These are phyloP conservation scores for Poecilobothrus nobilitatus DNA, from an alignment of 2,888 invertebrate species.

Conservation along the genomic window DNA sequence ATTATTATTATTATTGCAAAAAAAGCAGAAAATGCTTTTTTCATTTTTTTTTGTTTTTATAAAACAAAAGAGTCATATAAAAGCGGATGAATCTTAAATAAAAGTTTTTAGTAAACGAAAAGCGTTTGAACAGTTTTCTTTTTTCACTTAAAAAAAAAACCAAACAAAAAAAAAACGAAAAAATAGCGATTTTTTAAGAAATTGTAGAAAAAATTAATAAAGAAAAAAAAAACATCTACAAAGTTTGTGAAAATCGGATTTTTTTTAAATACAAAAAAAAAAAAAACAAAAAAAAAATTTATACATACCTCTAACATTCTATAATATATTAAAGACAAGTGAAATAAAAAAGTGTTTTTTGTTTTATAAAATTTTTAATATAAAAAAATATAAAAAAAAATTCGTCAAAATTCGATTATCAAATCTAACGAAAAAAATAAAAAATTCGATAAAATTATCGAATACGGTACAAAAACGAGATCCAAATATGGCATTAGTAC, in stretches of 20 bases:
- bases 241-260: background rate
- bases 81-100: background rate
- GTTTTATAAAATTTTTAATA: too few relatives aligned
- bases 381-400: too few relatives aligned
- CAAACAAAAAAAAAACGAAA: background rate
- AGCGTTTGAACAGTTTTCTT: background rate
- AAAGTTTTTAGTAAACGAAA: conserved; percentile 7
- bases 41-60: too few relatives aligned
- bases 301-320: too few relatives aligned
- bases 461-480: background rate
- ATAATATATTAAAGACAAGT: too few relatives aligned
- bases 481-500: conserved; percentile 10
- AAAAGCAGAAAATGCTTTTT: background rate
- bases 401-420: background rate
- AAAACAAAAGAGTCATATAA: conserved; percentile 5
- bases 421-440: background rate
- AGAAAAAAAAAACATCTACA: background rate
- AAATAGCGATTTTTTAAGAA: conserved; percentile 1
- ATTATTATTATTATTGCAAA: background rate
- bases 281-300: background rate
- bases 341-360: too few relatives aligned
- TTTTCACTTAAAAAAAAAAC: too few relatives aligned
- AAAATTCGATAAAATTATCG: background rate
- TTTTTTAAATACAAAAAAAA: background rate
- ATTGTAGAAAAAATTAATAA: background rate